Evolutionary conservation across 2,113 vertebrate species (phyloP), one percentile per base, ranked within the genome.

Genomic region (Passer domesticus): DNA sequence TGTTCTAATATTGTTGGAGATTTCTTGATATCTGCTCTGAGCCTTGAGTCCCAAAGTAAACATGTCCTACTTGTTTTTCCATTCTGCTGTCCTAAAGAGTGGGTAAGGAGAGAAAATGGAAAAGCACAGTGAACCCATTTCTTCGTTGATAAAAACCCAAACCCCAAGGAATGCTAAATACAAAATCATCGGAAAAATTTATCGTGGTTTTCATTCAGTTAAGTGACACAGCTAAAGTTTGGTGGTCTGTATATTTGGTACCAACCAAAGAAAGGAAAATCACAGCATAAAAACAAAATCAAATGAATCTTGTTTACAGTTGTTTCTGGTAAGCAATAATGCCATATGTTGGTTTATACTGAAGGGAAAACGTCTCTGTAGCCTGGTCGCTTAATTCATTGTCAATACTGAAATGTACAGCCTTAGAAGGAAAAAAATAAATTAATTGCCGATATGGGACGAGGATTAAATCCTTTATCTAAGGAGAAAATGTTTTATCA

Each of bases 21-120:
- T 91, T 85, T 97, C 74, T 92, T 79, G 70, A 59, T 96, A 52
- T 97, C 97, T 98, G 97, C 96, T 98, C 97, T 98, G 98, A 98
- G 97, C 98, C 98, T 98, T 96, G 88, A 97, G 78, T 97, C 89
- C 92, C 77, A 96, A 96, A 94, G 84, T 95, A 94, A 96, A 86
- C 33, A 3, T 94, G 94, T 96, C 86, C 78, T 90, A 68, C 68
- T 97, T 97, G 94, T 92, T 97, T 97, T 88, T 97, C 59, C 90
- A 84, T 93, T 92, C 87, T 94, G 69, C 72, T 95, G 47, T 75
- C 87, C 93, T 87, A 83, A 97, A 80, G 77, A 79, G 35, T 63
- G 83, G 43, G 27, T 43, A 53, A 95, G 60, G 88, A 95, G 82
- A 68, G 41, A 69, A 92, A 75, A 90, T 58, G 66, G 43, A 87